Evolutionary conservation across 2,113 vertebrate genomes (phyloP), one percentile per base, ranked within the genome.

Genomic region (Herpetotheres cachinnans): DNA sequence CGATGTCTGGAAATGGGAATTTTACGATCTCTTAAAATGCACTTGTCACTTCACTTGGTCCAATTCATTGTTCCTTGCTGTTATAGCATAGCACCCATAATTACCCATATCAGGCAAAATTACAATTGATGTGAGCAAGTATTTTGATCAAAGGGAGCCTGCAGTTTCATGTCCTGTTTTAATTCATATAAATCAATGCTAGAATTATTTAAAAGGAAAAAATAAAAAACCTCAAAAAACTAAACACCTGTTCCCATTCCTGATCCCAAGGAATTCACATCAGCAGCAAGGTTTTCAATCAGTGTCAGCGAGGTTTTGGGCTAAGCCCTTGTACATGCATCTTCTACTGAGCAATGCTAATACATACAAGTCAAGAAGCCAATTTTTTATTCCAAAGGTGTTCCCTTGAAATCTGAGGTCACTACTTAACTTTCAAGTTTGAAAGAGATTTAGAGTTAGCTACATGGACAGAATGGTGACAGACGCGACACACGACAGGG

Each of bases 21-120:
- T 94, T 97, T 96, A 97, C 4, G 9, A 95, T 42, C 69, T 85
- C 74, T 94, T 95, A 89, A 95, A 95, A 96, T 62, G 42, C 70
- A 54, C 50, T 89, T 76, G 66, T 84, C 72, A 91, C 66, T 92
- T 95, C 61, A 49, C 49, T 92, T 91, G 47, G 83, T 71, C 80
- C 90, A 92, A 78, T 71, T 61, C 94, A 86, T 44, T 86, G 86
- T 89, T 84, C 54, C 73, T 77, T 93, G 66, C 70, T 82, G 61
- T 66, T 96, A 12, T 13, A 42, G 42, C 42, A 42, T 42, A 42
- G 42, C 42, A 42, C 42, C 42, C 42, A 42, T 42, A 42, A 42
- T 42, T 42, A 42, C 42, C 42, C 42, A 42, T 29, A 87, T 52
- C 54, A 79, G 30, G 49, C 50, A 95, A 92, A 94, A 89, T 56